A percentile compares a stretch with the other conserved stretches of the same genome.
Evolutionary conservation across 2,113 vertebrate species (phyloP).

Genomic region (Nycticorax nycticorax): DNA sequence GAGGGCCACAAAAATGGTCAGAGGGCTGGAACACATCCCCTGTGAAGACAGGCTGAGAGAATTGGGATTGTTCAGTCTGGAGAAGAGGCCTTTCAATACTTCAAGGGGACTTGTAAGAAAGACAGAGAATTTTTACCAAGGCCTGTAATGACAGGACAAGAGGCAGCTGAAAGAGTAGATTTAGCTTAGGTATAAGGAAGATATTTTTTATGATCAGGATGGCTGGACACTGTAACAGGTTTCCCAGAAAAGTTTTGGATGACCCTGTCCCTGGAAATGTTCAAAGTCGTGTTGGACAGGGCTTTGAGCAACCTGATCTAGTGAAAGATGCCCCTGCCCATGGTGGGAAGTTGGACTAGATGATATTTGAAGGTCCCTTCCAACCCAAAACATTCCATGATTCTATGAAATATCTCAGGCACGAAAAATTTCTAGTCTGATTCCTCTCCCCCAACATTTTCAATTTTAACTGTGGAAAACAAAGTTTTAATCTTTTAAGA

Average conservation of each 20-base stretch:
- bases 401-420: neutral
- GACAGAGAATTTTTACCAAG: neutral
- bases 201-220: neutral
- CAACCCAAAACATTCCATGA: neutral
- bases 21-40: neutral
- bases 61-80: neutral
- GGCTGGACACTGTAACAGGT: neutral
- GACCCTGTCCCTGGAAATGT: neutral
- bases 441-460: accelerated
- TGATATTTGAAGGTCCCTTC: neutral
- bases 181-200: neutral
- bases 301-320: neutral
- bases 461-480: neutral
- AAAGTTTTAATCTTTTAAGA: neutral
- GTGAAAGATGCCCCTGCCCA: neutral
- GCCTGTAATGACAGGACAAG: neutral
- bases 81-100: neutral
- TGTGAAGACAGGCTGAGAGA: neutral
- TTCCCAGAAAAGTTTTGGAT: neutral
- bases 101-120: neutral
- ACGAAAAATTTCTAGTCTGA: neutral
- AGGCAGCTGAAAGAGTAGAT: neutral
- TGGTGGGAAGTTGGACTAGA: accelerated
- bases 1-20: neutral
- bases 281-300: neutral